Base-by-base conservation (phyloP, 2,113 vertebrate genomes). In the Eurypyga helias region DNA sequence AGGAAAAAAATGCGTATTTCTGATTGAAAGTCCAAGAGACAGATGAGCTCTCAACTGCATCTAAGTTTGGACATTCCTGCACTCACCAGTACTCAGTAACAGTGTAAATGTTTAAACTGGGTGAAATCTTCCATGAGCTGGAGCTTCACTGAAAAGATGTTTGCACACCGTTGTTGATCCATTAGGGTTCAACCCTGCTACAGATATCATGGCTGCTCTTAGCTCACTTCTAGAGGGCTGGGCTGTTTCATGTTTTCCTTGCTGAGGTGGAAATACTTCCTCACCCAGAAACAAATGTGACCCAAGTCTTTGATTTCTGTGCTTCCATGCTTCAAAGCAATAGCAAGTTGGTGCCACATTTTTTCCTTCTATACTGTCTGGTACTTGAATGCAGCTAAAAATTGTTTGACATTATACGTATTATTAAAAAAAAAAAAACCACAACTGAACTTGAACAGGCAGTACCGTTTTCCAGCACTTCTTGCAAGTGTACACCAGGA, bases 1-100 rank as follows among this genome's bases (percentile, higher is more conserved):
- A n/a, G n/a, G n/a, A 5, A 83, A 60, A 77, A 76, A 29, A 7
- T 3, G 16, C 0, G 0, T 57, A 7, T 43, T 77, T 87, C 51
- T 89, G 19, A 46, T 51, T 73, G 16, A 13, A 90, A 82, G 43
- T 70, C 45, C 21, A 64, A 34, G 52, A 16, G 0, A 43, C 29
- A 83, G 51, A 45, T 62, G 34, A 58, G n/a, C 49, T 61, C 1
- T 0, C 25, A 70, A 28, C 28, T 89, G 62, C 17, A 25, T 60
- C 6, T 76, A 25, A 34, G 41, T 72, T 85, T 46, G 64, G 33
- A 31, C 13, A 12, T 76, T 43, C 1, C 46, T 54, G 16, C 4
- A 2, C 33, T 46, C 1, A 2, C 29, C 38, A 70, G 46, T 84
- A 66, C 29, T 73, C 1, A 0, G 7, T 54, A 61, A 62, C 33